Evolutionary conservation across 2,888 invertebrate species (phyloP).

Genomic region (Argynnis bischoffii): DNA sequence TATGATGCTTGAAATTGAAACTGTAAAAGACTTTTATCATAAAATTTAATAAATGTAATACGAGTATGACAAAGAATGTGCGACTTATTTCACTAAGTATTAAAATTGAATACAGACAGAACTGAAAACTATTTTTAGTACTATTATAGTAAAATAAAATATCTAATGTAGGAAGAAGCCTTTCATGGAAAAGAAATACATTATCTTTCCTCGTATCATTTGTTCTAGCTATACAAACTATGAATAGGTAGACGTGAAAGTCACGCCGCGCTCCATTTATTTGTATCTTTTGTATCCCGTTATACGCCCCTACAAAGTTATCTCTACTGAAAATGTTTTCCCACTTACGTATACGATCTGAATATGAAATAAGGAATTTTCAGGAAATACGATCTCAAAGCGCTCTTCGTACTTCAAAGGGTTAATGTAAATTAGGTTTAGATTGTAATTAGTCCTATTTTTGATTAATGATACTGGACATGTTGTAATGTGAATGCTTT

Average conservation of each 20-base stretch:
- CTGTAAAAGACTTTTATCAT: too few relatives aligned
- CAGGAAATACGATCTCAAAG: conserved; percentile 13
- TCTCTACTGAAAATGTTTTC: conserved; percentile 30
- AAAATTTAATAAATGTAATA: too few relatives aligned
- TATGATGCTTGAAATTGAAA: too few relatives aligned
- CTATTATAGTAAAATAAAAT: conserved; percentile 1
- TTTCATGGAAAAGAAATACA: conserved; percentile 26
- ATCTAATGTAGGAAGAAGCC: not conserved
- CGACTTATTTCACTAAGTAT: not conserved
- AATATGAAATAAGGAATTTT: conserved; percentile 27
- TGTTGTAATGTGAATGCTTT: too few relatives aligned
- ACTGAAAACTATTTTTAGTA: not conserved
- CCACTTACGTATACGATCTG: conserved; percentile 25
- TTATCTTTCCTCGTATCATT: conserved; percentile 32
- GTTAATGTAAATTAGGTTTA: conserved; percentile 7
- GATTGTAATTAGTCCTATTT: not conserved
- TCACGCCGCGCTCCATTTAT: conserved; percentile 34
- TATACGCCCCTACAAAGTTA: conserved; percentile 28
- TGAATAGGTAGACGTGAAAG: conserved; percentile 23
- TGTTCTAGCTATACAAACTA: conserved; percentile 26
- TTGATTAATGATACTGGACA: too few relatives aligned
- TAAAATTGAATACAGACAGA: not conserved
- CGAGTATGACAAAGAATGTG: too few relatives aligned
- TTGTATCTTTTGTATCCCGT: conserved; percentile 25
- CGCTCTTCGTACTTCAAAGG: conserved; percentile 1